These are phyloP conservation scores for Nylanderia fulva DNA, from an alignment of 1,140 invertebrate species.

Conservation along the genomic window DNA sequence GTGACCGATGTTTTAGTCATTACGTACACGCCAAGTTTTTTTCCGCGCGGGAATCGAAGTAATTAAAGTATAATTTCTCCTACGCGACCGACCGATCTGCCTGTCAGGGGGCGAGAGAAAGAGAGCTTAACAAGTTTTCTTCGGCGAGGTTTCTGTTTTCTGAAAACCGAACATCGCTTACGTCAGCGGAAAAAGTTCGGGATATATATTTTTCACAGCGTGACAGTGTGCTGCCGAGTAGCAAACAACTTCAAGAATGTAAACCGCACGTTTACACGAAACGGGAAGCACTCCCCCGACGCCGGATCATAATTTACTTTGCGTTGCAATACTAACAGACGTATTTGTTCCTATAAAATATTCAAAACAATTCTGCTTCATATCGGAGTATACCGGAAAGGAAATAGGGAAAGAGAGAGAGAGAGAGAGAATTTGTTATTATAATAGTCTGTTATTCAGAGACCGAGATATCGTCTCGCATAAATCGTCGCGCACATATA, in stretches of 20 bases:
- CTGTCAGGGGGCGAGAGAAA: no score
- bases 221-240: constrained; percentile 26
- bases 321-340: constrained; percentile 31
- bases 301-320: constrained; percentile 21
- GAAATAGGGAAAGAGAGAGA: not conserved
- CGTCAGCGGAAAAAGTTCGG: constrained; percentile 4
- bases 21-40: constrained; percentile 45
- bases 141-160: constrained; percentile 24
- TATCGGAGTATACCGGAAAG: not conserved
- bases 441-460: not conserved
- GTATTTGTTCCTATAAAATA: constrained; percentile 51
- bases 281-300: not conserved
- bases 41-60: constrained; percentile 35
- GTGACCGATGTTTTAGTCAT: constrained; percentile 31
- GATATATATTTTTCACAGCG: constrained; percentile 41
- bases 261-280: constrained; percentile 42
- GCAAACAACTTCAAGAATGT: constrained; percentile 46
- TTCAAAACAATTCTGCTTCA: constrained; percentile 36
- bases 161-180: constrained; percentile 27
- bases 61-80: constrained; percentile 57
- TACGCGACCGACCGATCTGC: not conserved
- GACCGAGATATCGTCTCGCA: constrained; percentile 1
- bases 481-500: constrained; percentile 37
- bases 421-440: constrained; percentile 20
- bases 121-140: constrained; percentile 54